Evolutionary conservation across 2,888 invertebrate species (phyloP), one percentile per base, ranked within the genome.

Genomic region (Parochlus steinenii): DNA sequence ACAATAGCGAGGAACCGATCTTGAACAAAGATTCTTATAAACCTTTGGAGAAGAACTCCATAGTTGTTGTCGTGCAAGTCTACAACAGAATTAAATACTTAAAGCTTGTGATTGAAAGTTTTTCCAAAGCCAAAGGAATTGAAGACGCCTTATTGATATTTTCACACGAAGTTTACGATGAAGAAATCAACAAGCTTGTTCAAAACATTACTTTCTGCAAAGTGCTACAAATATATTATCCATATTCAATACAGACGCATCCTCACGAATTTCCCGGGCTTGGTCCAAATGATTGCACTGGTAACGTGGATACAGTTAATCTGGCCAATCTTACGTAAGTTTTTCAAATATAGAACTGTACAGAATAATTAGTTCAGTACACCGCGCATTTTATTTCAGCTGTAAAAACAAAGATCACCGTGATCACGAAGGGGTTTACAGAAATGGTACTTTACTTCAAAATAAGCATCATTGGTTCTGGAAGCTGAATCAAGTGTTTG

Each of bases 391-490:
- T 16, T 7, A 6, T 5, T 26, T 14, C 5, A 18, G 27, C 48
- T 93, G 93, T 57, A 75, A 73, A 48, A 92, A 92, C 56, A 85
- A 86, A 0, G 61, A 75, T 3, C 74, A 78, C 53, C 89, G 90
- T 2, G 92, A 93, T 48, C 65, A 81, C 6, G 90, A 90, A 58
- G 90, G 90, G 0, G 90, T 93, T 54, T 93, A 90, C 55, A 62
- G 92, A 23, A 87, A 90, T 50, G 87, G 90, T 2, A 82, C 82
- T 50, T 86, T 87, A 55, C 85, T 89, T 0, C 92, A 89, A 55
- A 90, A 89, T 1, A 93, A 93, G 51, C 92, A 92, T 54, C 93
- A 93, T 53, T 93, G 92, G 92, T 90, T 90, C 83, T 93, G 92
- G 92, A 93, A 93, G 56, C 85, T 89, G 3, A 78, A 80, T 50